phyloP scores from a whole-genome alignment of 2,888 invertebrate species.

The Sphinx pinastri region DNA sequence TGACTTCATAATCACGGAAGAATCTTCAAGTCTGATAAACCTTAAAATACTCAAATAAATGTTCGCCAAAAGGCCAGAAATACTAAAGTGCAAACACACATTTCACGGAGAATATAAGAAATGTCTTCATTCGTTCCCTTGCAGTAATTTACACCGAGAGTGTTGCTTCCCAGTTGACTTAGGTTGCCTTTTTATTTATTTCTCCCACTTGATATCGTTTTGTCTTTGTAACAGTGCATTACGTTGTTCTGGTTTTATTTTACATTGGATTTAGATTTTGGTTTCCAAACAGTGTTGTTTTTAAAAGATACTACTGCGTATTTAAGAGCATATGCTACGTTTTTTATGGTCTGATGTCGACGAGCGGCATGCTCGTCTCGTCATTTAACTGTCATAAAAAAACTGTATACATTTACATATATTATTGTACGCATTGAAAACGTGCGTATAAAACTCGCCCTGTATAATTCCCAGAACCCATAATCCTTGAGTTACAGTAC shows the following conservation, averaged over 20 bases:
- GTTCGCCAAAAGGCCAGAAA: neutral
- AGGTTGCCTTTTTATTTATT: conserved; percentile 19
- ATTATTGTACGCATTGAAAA: no score
- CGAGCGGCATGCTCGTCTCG: no score
- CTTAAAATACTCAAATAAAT: no score
- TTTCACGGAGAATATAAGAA: conserved; percentile 10
- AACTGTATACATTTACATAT: no score
- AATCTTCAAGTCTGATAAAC: no score
- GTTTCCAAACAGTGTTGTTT: neutral
- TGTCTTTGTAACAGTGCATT: conserved; percentile 18
- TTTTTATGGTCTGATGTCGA: no score
- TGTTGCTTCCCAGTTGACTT: conserved; percentile 23
- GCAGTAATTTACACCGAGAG: conserved; percentile 16
- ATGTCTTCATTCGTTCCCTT: conserved; percentile 12
- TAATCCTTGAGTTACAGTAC: no score
- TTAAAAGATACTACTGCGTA: neutral
- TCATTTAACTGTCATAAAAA: no score
- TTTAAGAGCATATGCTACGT: neutral
- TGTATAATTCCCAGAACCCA: no score
- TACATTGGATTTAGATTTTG: neutral
- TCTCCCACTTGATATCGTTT: conserved; percentile 19
- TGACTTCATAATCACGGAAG: no score
- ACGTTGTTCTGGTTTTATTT: conserved; percentile 10
- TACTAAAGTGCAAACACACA: conserved; percentile 3
- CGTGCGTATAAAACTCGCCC: no score